Conservation (phyloP, 1,140 invertebrate species). For the Melipona quadrifasciata region DNA sequence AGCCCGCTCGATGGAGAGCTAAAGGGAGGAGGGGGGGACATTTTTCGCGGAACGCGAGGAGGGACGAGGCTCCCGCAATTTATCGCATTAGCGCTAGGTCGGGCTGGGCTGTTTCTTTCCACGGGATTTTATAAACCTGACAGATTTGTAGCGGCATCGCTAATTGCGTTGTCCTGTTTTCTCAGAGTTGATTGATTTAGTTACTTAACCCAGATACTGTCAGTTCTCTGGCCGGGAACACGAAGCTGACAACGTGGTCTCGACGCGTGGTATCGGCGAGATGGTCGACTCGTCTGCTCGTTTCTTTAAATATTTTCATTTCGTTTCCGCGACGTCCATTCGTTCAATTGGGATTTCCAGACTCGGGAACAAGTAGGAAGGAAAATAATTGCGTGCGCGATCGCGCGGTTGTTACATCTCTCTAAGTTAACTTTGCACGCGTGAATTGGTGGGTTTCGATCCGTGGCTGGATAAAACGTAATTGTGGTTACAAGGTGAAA, state of each 20-base stretch:
- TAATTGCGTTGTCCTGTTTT: constrained; percentile 54
- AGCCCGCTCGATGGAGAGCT: too few species aligned
- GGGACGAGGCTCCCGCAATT: not conserved
- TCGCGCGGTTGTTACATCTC: not conserved
- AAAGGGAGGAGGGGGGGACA: not conserved
- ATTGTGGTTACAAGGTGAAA: not conserved
- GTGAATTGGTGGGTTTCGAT: too few species aligned
- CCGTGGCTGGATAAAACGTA: not conserved
- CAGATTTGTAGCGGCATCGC: constrained; percentile 19
- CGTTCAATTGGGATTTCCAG: too few species aligned
- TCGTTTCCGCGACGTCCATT: not conserved
- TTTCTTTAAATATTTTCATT: not conserved
- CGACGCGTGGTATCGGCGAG: not conserved
- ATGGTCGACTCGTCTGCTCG: not conserved
- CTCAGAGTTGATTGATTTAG: constrained; percentile 51
- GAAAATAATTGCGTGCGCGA: not conserved
- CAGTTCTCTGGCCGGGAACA: constrained; percentile 4
- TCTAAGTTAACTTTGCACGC: too few species aligned
- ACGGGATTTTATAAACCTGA: constrained; percentile 26
- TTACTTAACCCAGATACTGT: constrained; percentile 49
- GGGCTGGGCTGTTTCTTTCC: not conserved
- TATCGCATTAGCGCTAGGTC: not conserved
- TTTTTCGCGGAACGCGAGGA: not conserved
- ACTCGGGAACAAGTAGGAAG: not conserved
- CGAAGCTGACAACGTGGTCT: not conserved